phyloP scores from a whole-genome alignment of 64 coral and sea anemone genomes.

The Dendronephthya gigantea region DNA sequence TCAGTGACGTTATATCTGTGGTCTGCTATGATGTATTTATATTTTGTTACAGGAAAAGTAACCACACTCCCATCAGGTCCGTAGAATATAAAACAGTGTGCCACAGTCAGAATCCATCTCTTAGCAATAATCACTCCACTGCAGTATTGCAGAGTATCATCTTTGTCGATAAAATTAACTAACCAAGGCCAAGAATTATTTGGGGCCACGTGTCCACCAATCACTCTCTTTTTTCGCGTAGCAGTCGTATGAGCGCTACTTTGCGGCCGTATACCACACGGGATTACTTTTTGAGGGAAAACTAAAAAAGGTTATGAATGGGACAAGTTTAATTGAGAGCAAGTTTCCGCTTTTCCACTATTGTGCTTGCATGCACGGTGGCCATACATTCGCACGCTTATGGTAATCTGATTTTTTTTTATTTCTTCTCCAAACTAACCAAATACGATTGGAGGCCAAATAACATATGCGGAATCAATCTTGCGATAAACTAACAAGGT shows the following conservation, averaged over 20 bases:
- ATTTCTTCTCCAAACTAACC: too few species aligned
- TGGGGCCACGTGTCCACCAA: neutral
- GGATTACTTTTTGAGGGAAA: neutral
- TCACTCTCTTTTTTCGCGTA: neutral
- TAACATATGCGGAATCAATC: too few species aligned
- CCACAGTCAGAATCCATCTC: slow-evolving; percentile 33
- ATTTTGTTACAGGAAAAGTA: slow-evolving; percentile 36
- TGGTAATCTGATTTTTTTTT: too few species aligned
- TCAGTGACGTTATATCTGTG: neutral
- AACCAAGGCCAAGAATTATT: neutral
- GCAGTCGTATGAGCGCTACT: neutral
- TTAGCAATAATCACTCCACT: slow-evolving; percentile 34
- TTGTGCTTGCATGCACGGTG: too few species aligned
- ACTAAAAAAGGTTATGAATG: neutral
- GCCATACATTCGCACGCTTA: too few species aligned
- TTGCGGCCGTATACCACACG: neutral
- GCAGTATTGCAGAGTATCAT: slow-evolving; percentile 22
- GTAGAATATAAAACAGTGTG: slow-evolving; percentile 20
- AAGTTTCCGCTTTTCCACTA: too few species aligned
- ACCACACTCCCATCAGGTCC: neutral
- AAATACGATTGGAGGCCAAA: too few species aligned
- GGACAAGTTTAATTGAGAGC: too few species aligned
- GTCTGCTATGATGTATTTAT: slow-evolving; percentile 42
- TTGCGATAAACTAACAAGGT: too few species aligned
- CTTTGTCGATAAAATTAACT: neutral